phyloP scores from a whole-genome alignment of 1,140 invertebrate genomes.

The Ceratoteleas bidentatus region DNA sequence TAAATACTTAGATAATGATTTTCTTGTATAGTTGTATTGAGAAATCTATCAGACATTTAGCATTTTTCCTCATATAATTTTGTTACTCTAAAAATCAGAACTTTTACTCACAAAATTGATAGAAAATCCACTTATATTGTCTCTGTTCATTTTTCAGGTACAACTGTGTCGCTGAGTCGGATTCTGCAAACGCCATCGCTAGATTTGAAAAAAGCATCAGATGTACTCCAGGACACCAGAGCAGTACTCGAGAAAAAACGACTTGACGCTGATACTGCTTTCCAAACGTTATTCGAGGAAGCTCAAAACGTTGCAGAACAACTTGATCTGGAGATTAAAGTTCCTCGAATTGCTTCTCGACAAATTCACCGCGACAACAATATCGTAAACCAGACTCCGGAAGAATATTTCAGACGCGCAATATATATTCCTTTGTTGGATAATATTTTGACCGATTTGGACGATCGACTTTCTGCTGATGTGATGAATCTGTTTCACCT shows the following conservation, averaged over 20 bases:
- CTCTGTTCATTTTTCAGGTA: neutral
- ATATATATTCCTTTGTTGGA: slow-evolving; percentile 60
- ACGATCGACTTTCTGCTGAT: slow-evolving; percentile 39
- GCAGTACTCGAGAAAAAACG: slow-evolving; percentile 42
- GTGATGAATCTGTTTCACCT: slow-evolving; percentile 12
- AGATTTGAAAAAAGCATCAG: slow-evolving; percentile 55
- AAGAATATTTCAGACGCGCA: slow-evolving; percentile 51
- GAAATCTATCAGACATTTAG: neutral
- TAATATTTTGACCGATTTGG: slow-evolving; percentile 45
- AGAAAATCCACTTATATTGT: neutral
- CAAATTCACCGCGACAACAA: slow-evolving; percentile 49
- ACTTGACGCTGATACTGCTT: slow-evolving; percentile 18
- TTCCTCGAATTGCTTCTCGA: slow-evolving; percentile 22
- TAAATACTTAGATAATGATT: neutral
- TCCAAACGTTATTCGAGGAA: slow-evolving; percentile 3
- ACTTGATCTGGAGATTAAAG: slow-evolving; percentile 31
- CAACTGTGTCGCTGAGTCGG: slow-evolving; percentile 45
- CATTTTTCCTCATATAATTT: too few species aligned
- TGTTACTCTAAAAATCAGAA: too few species aligned
- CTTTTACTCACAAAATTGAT: too few species aligned
- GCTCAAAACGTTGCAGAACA: slow-evolving; percentile 10
- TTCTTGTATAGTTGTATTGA: slow-evolving; percentile 11
- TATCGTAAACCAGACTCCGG: slow-evolving; percentile 10
- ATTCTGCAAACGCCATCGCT: slow-evolving; percentile 53
- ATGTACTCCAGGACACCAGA: slow-evolving; percentile 44